phyloP scores from a whole-genome alignment of 2,888 invertebrate species.

The Celastrina argiolus region DNA sequence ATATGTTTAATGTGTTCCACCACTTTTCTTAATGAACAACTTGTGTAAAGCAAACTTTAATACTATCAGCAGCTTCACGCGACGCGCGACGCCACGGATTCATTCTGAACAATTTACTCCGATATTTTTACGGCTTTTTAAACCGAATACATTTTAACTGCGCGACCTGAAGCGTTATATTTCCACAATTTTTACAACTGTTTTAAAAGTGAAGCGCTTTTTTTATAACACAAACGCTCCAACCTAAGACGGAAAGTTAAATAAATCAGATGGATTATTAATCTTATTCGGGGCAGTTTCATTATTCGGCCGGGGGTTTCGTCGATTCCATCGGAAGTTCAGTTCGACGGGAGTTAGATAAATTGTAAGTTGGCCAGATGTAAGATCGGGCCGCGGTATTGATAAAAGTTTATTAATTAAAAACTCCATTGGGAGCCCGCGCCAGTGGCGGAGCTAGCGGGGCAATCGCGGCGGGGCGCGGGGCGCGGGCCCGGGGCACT shows the following conservation, averaged over 20 bases:
- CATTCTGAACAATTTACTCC: background rate
- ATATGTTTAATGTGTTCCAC: background rate
- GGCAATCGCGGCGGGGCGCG: background rate
- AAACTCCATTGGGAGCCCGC: background rate
- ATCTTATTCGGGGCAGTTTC: background rate
- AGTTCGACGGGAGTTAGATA: background rate
- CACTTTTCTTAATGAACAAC: background rate
- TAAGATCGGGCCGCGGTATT: slow-evolving; percentile 1
- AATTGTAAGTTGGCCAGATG: background rate
- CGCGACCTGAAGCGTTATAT: background rate
- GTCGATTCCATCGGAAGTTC: background rate
- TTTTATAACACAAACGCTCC: background rate
- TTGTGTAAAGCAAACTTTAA: background rate
- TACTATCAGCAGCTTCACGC: background rate
- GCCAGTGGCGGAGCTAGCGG: background rate
- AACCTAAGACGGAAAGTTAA: background rate
- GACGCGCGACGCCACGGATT: background rate
- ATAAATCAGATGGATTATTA: background rate
- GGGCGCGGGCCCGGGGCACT: background rate
- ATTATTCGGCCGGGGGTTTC: background rate
- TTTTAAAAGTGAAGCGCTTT: too few relatives aligned
- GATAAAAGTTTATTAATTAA: slow-evolving; percentile 10
- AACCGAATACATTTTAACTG: background rate
- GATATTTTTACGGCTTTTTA: background rate
- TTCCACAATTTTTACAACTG: too few relatives aligned